These are phyloP conservation scores for Phymatocera aterrima DNA, from an alignment of 2,888 invertebrate genomes.

Conservation along the genomic window DNA sequence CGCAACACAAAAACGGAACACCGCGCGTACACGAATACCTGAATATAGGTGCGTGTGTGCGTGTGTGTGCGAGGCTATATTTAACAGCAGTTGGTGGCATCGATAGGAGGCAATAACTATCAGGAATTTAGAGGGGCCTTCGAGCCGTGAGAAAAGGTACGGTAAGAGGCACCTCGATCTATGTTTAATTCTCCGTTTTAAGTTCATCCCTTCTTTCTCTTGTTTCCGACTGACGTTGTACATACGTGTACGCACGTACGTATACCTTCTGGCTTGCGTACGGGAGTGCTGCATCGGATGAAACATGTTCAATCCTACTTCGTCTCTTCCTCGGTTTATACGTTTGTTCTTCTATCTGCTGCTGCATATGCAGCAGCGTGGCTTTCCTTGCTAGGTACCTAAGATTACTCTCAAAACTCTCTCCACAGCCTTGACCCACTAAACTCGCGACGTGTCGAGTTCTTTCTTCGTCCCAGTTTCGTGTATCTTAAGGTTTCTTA, in stretches of 20 bases:
- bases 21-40: neutral
- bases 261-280: too few species aligned
- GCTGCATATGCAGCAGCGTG: constrained; percentile 19
- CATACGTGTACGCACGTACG: constrained; percentile 49
- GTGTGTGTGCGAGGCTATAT: neutral
- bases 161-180: neutral
- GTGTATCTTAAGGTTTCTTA: constrained; percentile 10
- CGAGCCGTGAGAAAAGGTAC: neutral
- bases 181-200: neutral
- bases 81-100: neutral
- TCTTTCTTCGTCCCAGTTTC: constrained; percentile 36
- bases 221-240: constrained; percentile 38
- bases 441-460: constrained; percentile 51
- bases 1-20: constrained; percentile 65
- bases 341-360: constrained; percentile 4
- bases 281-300: too few species aligned
- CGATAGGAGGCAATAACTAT: neutral
- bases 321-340: constrained; percentile 44
- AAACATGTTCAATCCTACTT: too few species aligned
- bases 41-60: neutral
- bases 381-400: constrained; percentile 11
- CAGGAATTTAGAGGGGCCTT: neutral
- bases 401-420: constrained; percentile 57
- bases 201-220: constrained; percentile 47
- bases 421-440: constrained; percentile 66